Evolutionary conservation across 2,113 vertebrate species (phyloP).

Genomic region (Ceyx cyanopectus): DNA sequence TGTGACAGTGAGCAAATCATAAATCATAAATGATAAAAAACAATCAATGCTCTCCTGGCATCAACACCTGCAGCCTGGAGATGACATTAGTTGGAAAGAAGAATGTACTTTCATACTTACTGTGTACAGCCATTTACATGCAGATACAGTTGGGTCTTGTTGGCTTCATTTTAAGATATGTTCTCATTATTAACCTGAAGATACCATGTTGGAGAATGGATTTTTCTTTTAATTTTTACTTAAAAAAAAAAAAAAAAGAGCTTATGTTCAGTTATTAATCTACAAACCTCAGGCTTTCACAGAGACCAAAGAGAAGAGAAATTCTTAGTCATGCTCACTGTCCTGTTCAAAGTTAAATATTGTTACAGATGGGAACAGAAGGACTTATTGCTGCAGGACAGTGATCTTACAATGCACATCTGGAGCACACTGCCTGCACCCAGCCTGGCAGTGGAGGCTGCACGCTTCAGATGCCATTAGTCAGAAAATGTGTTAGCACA

Average conservation of each 20-base stretch:
- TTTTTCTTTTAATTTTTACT: neutral
- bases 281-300: neutral
- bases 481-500: constrained; percentile 10
- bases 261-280: neutral
- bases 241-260: too few species aligned
- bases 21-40: neutral
- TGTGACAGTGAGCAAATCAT: neutral
- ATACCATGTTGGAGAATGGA: fast-evolving
- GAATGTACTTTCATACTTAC: neutral
- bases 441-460: constrained; percentile 12
- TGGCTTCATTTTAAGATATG: neutral
- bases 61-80: neutral
- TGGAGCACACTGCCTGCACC: neutral
- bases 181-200: neutral
- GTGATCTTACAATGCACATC: constrained; percentile 12
- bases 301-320: neutral
- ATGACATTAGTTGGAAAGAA: neutral
- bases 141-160: neutral
- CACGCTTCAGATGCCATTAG: neutral
- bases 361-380: constrained; percentile 53
- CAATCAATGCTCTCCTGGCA: neutral
- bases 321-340: neutral
- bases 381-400: constrained; percentile 33
- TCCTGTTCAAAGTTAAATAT: constrained; percentile 13
- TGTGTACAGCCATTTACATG: fast-evolving